A percentile compares a stretch with the other conserved stretches of the same genome.
phyloP scores from a whole-genome alignment of 1,140 invertebrate genomes.

The Trichoplusia ni region DNA sequence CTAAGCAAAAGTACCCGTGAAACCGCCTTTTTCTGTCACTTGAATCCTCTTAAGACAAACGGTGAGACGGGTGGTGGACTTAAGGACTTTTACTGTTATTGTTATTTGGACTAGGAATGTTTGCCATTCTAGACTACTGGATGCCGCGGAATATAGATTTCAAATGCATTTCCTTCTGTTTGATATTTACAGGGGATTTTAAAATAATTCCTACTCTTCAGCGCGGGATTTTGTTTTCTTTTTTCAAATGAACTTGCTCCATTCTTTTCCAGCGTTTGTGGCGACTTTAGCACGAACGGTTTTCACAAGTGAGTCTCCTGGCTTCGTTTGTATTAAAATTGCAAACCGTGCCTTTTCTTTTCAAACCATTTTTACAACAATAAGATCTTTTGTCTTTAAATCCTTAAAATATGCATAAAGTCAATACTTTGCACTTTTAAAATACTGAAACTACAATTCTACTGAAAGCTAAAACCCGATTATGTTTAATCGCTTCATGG shows the following conservation, averaged over 20 bases:
- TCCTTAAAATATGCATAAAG: no score
- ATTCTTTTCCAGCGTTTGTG: background rate
- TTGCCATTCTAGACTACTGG: constrained; percentile 33
- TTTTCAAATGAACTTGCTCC: background rate
- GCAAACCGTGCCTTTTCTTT: no score
- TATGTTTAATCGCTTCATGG: no score
- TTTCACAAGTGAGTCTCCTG: background rate
- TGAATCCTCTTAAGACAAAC: constrained; percentile 20
- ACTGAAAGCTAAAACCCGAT: no score
- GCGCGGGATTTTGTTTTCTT: background rate
- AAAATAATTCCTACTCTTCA: constrained; percentile 28
- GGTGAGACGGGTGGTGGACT: constrained; percentile 30
- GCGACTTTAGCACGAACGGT: background rate
- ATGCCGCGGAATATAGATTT: constrained; percentile 34
- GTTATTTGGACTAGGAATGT: constrained; percentile 43
- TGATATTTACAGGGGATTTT: constrained; percentile 37
- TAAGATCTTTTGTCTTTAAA: no score
- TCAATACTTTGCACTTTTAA: no score
- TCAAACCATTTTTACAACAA: no score
- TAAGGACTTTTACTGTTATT: constrained; percentile 44
- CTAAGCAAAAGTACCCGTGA: background rate
- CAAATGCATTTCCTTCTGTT: constrained; percentile 35
- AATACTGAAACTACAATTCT: no score
- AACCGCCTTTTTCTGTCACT: constrained; percentile 8
- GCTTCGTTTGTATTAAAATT: background rate